phyloP scores from a whole-genome alignment of 2,113 vertebrate species.

The Heloderma charlesbogerti region DNA sequence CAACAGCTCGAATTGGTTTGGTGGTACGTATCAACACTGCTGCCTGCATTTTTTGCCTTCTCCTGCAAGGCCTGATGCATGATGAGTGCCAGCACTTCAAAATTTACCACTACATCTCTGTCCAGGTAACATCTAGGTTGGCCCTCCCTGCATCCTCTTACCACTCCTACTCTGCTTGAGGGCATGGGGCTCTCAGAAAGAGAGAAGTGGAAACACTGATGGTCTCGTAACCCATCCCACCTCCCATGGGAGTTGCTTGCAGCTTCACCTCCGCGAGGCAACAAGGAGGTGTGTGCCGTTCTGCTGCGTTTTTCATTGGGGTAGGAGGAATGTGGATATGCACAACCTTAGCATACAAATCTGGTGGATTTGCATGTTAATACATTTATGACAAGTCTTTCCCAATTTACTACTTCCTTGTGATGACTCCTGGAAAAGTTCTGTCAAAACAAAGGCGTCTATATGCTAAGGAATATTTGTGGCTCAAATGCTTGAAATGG shows the following conservation, averaged over 20 bases:
- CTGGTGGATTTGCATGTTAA: slow-evolving; percentile 45
- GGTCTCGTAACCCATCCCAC: not conserved
- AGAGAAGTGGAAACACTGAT: not conserved
- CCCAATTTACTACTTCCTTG: slow-evolving; percentile 55
- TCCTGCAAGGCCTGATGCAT: no score
- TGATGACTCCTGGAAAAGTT: slow-evolving; percentile 45
- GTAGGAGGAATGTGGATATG: slow-evolving; percentile 57
- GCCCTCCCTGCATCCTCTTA: not conserved
- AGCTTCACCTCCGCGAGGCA: slow-evolving; percentile 15
- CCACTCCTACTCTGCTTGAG: not conserved
- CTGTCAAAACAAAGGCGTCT: slow-evolving; percentile 55
- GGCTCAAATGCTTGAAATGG: slow-evolving; percentile 53
- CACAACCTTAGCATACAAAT: slow-evolving; percentile 39
- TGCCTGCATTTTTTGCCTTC: no score
- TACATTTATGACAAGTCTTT: slow-evolving; percentile 57
- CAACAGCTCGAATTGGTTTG: no score
- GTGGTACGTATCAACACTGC: no score
- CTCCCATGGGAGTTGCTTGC: not conserved
- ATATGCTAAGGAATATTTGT: slow-evolving; percentile 58
- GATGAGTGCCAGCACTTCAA: no score
- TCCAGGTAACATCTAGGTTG: no score
- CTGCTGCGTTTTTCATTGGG: slow-evolving; percentile 47
- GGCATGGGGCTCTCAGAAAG: not conserved
- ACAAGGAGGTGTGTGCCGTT: not conserved
- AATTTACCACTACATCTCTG: no score